Base-by-base conservation (phyloP, 2,797 vertebrate species). In the Pipistrellus pygmaeus region DNA sequence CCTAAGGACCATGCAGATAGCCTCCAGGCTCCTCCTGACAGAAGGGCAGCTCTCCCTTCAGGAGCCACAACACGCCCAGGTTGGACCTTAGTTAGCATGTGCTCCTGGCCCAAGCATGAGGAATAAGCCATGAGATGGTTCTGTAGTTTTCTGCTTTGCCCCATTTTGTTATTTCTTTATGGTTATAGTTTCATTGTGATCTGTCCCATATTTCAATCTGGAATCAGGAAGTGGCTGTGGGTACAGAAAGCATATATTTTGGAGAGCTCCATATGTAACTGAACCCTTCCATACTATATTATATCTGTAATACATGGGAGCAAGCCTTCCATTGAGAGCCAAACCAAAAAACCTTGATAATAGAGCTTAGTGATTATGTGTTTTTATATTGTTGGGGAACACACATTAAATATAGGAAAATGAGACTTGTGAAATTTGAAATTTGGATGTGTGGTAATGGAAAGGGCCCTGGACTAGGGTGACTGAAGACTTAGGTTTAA, bases 221-320 rank as follows among this genome's bases (percentile, higher is more conserved):
- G 87, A 95, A 95, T 90, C 87, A 93, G 94, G 91, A 96, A 96
- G 87, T 88, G 87, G 93, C 78, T 85, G 8, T 64, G 69, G 60
- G 9, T 71, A 85, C 20, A 91, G 69, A 95, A 93, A 88, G 57
- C 78, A 72, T 90, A 20, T 85, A 95, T 86, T 97, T 97, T 92
- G 69, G 55, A 76, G 72, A 95, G 9, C 3, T 66, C 85, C 66
- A 91, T 55, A 92, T 55, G 73, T 80, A 95, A 95, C 71, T 57
- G 85, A 95, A 96, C 21, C 44, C 85, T 88, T 90, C 78, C 83
- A 38, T 94, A 57, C 66, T 84, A 13, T 55, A 85, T 93, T 91
- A 68, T 72, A 68, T 78, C 69, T 94, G 9, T 30, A 62, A 88
- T 75, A 93, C 73, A 90, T 75, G 85, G 95, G 81, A 96, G 35